phyloP scores from a whole-genome alignment of 2,888 invertebrate species.

The Acronicta alni region DNA sequence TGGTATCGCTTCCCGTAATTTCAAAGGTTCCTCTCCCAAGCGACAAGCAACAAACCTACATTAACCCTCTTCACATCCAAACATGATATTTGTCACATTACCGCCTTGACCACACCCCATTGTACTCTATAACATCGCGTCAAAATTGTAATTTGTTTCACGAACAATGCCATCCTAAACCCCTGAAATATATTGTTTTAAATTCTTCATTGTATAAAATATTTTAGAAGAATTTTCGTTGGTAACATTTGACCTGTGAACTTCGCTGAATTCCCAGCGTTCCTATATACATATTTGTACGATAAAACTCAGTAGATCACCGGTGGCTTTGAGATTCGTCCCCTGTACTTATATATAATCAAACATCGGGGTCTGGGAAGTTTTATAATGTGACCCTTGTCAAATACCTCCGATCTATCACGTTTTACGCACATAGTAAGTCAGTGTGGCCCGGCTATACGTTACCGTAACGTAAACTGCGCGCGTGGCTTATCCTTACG shows the following conservation, averaged over 20 bases:
- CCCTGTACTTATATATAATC: conserved; percentile 35
- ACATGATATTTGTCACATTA: conserved; percentile 42
- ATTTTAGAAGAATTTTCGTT: conserved; percentile 37
- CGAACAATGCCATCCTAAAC: conserved; percentile 42
- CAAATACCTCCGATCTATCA: conserved; percentile 66
- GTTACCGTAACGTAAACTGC: conserved; percentile 53
- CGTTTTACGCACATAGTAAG: conserved; percentile 43
- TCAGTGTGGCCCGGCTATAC: conserved; percentile 33
- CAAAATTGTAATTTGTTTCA: conserved; percentile 49
- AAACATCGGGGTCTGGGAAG: conserved; percentile 49
- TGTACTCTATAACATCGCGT: conserved; percentile 30
- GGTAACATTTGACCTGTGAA: conserved; percentile 18
- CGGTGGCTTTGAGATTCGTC: conserved; percentile 46
- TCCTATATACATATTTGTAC: conserved; percentile 20
- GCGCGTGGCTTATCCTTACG: conserved; percentile 52
- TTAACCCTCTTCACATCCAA: conserved; percentile 35
- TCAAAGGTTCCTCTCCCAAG: conserved; percentile 8
- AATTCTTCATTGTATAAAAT: conserved; percentile 37
- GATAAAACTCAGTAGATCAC: conserved; percentile 16
- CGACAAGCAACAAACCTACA: conserved; percentile 25
- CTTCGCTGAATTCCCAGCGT: conserved; percentile 22
- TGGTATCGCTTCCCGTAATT: conserved; percentile 19
- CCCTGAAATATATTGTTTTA: conserved; percentile 36
- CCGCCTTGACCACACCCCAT: conserved; percentile 32
- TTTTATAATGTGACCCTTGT: conserved; percentile 64